Conservation (phyloP, 2,888 invertebrate species). For the Synergus umbraculus region DNA sequence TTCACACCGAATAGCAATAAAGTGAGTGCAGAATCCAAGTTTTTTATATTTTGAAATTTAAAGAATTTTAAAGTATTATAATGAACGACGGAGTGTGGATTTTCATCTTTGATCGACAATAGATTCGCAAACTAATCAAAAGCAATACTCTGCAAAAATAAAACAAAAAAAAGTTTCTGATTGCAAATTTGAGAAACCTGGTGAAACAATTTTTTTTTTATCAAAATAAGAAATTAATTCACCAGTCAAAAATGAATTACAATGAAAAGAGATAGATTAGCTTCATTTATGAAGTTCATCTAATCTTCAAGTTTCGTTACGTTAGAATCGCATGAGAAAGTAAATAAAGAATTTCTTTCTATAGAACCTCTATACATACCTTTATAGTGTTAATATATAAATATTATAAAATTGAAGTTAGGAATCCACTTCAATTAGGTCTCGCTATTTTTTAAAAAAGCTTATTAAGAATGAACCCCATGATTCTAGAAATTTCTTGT, state of each 20-base stretch:
- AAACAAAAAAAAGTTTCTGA: background rate
- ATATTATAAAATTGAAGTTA: slow-evolving; percentile 11
- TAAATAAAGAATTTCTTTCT: slow-evolving; percentile 1
- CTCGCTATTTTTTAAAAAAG: background rate
- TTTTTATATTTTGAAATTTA: background rate
- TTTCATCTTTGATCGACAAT: background rate
- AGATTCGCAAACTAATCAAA: background rate
- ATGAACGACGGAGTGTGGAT: background rate
- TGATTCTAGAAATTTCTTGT: background rate
- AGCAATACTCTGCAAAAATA: background rate
- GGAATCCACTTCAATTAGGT: background rate
- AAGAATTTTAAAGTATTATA: background rate
- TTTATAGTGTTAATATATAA: slow-evolving; percentile 24
- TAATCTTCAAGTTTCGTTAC: background rate
- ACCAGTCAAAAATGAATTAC: background rate
- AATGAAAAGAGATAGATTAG: background rate
- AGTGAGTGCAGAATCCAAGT: background rate
- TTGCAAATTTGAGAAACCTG: background rate
- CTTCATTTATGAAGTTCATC: background rate
- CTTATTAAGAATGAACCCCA: background rate
- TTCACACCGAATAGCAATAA: background rate
- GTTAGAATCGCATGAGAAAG: background rate
- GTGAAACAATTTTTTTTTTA: background rate
- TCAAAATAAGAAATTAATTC: background rate
- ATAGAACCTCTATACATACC: background rate